Evolutionary conservation across 2,888 invertebrate species (phyloP), one percentile per base, ranked within the genome.

Genomic region (Hoplodrina blanda): DNA sequence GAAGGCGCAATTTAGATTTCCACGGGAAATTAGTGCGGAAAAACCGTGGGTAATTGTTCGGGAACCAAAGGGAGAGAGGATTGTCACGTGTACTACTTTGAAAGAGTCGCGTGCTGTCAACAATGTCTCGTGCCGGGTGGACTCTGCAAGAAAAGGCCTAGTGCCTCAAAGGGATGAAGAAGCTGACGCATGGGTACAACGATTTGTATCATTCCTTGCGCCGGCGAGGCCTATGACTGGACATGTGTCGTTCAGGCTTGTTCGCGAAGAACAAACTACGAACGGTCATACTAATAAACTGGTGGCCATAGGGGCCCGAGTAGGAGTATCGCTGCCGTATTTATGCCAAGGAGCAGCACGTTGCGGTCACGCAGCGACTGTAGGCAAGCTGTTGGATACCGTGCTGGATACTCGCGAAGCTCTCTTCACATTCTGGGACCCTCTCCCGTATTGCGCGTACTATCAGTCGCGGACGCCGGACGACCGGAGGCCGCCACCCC

Each of bases 371-470:
- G 96, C 97, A 61, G 96, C 96, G 1, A 94, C 97, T 4, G 96
- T 97, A 7, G 96, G 96, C 25, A 96, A 97, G 86, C 89, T 97
- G 60, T 93, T 97, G 83, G 97, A 97, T 52, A 97, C 97, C 0
- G 97, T 98, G 50, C 89, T 98, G 81, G 98, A 98, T 86, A 98
- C 98, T 82, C 96, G 98, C 53, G 98, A 98, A 88, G 98, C 98
- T 0, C 93, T 98, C 1, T 98, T 98, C 87, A 97, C 97, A 7
- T 97, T 97, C 87, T 98, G 98, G 98, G 98, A 98, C 89, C 98
- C 98, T 7, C 90, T 98, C 84, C 98, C 98, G 0, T 98, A 98
- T 89, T 98, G 98, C 88, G 98, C 98, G 4, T 98, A 98, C 90
- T 98, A 98, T 92, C 98, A 98, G 89, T 97, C 98, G 84, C 97